Conservation (phyloP, 2,888 invertebrate species). For the Lordiphosa fenestrarum region DNA sequence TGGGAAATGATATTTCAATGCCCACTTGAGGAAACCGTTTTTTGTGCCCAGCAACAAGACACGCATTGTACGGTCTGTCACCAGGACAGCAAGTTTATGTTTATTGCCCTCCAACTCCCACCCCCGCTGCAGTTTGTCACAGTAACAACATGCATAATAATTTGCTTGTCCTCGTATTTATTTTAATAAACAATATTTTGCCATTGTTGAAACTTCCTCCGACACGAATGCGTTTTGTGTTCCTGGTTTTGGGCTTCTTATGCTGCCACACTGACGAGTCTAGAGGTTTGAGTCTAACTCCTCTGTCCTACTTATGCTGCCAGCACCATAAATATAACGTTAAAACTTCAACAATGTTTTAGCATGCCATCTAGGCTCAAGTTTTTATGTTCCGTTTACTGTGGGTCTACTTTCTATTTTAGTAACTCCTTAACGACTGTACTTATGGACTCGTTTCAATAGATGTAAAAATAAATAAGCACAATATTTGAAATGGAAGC, state of each 20-base stretch:
- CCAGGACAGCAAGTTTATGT: conserved; percentile 64
- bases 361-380: conserved; percentile 49
- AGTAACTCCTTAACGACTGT: conserved; percentile 21
- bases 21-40: conserved; percentile 42
- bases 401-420: conserved; percentile 44
- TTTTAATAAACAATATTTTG: conserved; percentile 68
- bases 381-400: conserved; percentile 3
- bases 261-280: conserved; percentile 29
- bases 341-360: conserved; percentile 39
- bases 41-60: conserved; percentile 34
- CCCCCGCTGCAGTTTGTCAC: conserved; percentile 10
- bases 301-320: conserved; percentile 10
- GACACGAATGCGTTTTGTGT: conserved; percentile 53
- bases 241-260: conserved; percentile 56
- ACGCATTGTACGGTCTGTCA: conserved; percentile 81
- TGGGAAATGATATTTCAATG: conserved; percentile 31
- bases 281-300: too few species aligned
- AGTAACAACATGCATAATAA: conserved; percentile 46
- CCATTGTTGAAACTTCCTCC: conserved; percentile 64
- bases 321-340: conserved; percentile 19
- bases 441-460: conserved; percentile 9
- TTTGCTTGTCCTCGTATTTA: conserved; percentile 66
- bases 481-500: too few species aligned
- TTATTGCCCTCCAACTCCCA: conserved; percentile 16
- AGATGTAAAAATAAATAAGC: conserved; percentile 3